A percentile compares a stretch with the other conserved stretches of the same genome.
These are phyloP conservation scores for Hemaris fuciformis DNA, from an alignment of 2,888 invertebrate species.

Conservation along the genomic window DNA sequence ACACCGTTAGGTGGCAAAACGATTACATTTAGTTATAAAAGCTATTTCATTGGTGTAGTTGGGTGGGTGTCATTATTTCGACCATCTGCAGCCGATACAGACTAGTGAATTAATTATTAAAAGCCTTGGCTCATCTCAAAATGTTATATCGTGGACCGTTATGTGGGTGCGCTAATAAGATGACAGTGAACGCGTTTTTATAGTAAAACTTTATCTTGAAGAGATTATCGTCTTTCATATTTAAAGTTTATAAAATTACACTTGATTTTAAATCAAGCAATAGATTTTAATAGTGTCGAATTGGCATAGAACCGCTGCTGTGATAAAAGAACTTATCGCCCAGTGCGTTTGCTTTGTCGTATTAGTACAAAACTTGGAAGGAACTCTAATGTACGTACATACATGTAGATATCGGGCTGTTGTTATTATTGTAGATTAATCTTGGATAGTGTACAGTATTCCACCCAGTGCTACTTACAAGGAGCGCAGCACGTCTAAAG, in stretches of 20 bases:
- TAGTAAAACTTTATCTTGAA: neutral
- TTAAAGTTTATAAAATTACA: neutral
- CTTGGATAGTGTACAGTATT: no score
- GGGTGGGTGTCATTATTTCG: conserved; percentile 7
- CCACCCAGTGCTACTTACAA: no score
- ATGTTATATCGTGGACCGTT: neutral
- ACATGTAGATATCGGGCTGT: no score
- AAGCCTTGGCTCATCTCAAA: neutral
- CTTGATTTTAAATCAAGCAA: no score
- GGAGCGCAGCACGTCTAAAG: no score
- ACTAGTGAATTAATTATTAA: conserved; percentile 3
- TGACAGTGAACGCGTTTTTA: neutral
- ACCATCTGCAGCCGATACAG: conserved; percentile 3
- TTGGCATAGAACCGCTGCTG: no score
- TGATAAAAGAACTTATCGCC: no score
- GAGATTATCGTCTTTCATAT: neutral
- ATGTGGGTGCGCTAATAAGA: neutral
- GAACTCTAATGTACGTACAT: no score
- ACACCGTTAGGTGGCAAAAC: conserved; percentile 14
- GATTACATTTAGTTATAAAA: conserved; percentile 9
- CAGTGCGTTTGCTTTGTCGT: no score
- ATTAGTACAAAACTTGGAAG: no score
- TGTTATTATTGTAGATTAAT: no score
- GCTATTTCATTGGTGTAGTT: neutral
- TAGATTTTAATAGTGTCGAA: no score